Evolutionary conservation across 2,888 invertebrate genomes (phyloP).

Genomic region (Tetramorium bicarinatum): DNA sequence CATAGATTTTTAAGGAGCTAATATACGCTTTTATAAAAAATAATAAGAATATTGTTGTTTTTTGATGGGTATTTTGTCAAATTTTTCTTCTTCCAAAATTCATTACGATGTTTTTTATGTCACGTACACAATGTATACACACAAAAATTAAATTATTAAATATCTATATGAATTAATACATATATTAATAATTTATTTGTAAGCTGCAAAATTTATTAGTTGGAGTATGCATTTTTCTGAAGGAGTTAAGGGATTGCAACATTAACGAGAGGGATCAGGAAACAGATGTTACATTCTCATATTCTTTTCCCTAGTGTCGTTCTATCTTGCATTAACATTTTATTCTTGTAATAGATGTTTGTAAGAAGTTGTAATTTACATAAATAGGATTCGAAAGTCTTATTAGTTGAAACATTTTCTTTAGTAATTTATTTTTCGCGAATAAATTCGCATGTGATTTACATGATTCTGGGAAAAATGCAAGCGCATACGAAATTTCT

Average conservation of each 20-base stretch:
- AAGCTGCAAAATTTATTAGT: not conserved
- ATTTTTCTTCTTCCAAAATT: not conserved
- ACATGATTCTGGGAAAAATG: not conserved
- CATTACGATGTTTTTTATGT: not conserved
- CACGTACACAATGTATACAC: not conserved
- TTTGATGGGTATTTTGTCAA: not conserved
- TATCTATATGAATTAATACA: not conserved
- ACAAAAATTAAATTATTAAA: not conserved
- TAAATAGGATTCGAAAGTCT: slow-evolving; percentile 28
- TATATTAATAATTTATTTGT: slow-evolving; percentile 22
- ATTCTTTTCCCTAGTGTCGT: slow-evolving; percentile 19
- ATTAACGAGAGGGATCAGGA: not conserved
- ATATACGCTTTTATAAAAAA: not conserved
- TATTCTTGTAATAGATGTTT: slow-evolving; percentile 56
- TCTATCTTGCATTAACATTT: slow-evolving; percentile 63
- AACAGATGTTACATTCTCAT: slow-evolving; percentile 47
- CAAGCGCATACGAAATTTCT: not conserved
- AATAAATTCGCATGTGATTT: not conserved
- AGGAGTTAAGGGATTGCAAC: slow-evolving; percentile 20
- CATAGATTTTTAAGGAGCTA: not conserved
- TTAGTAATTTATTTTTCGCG: slow-evolving; percentile 38
- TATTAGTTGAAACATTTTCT: slow-evolving; percentile 54
- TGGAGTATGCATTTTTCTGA: not conserved
- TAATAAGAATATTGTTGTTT: not conserved
- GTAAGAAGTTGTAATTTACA: slow-evolving; percentile 21